phyloP scores from a whole-genome alignment of 2,888 invertebrate genomes.

The Phengaris arion region DNA sequence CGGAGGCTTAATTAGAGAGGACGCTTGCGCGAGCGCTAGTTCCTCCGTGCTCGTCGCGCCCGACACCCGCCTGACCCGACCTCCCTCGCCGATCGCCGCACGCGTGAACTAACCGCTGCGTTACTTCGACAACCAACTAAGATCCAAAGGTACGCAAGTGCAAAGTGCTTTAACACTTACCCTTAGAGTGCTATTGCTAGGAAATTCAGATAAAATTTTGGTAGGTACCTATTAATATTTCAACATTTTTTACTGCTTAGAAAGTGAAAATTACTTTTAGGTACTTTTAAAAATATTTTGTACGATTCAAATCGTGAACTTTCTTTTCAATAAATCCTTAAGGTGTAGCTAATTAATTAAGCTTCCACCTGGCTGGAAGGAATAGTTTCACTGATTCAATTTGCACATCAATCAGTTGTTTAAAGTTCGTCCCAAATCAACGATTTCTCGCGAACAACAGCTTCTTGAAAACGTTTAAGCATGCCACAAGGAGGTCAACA shows the following conservation, averaged over 20 bases:
- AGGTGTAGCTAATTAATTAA: background rate
- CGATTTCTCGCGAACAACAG: slow-evolving; percentile 64
- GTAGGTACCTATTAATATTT: too few species aligned
- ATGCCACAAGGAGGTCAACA: slow-evolving; percentile 71
- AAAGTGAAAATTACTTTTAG: too few species aligned
- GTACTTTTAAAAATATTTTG: background rate
- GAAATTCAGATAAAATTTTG: too few species aligned
- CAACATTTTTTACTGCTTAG: too few species aligned
- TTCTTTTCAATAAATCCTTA: background rate
- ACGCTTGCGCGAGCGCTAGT: slow-evolving; percentile 71
- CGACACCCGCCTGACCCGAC: slow-evolving; percentile 56
- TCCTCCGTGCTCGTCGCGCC: slow-evolving; percentile 67
- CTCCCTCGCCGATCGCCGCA: slow-evolving; percentile 36
- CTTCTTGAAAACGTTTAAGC: slow-evolving; percentile 70
- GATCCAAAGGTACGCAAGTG: slow-evolving; percentile 65
- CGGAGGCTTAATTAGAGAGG: slow-evolving; percentile 79
- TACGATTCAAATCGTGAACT: background rate
- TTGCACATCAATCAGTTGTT: slow-evolving; percentile 9
- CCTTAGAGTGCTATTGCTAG: too few species aligned
- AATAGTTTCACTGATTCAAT: background rate
- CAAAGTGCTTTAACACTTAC: slow-evolving; percentile 23
- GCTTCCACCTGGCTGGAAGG: background rate
- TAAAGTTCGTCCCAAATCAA: slow-evolving; percentile 64
- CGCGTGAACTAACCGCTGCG: slow-evolving; percentile 42
- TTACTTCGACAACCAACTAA: slow-evolving; percentile 44